phyloP scores from a whole-genome alignment of 2,888 invertebrate genomes.

The Alviniconcha strummeri region DNA sequence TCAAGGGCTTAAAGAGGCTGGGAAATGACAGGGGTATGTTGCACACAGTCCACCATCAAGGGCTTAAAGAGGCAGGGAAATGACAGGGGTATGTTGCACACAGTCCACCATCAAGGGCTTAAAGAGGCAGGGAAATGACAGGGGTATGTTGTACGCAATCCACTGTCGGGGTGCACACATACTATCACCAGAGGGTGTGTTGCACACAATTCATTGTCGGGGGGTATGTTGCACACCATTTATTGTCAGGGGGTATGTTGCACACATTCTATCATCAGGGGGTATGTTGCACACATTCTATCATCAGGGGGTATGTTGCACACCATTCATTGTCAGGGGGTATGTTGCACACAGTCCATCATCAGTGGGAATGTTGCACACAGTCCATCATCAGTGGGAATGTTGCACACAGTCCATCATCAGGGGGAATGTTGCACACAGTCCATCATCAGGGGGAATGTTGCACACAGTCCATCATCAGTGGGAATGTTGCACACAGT shows the following conservation, averaged over 20 bases:
- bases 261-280: not conserved
- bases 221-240: not conserved
- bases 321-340: not conserved
- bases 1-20: slow-evolving; percentile 28
- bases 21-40: slow-evolving; percentile 19
- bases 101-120: slow-evolving; percentile 34
- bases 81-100: not conserved
- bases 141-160: slow-evolving; percentile 5
- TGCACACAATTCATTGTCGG: not conserved
- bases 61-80: not conserved
- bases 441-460: slow-evolving; percentile 34
- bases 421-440: not conserved
- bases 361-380: not conserved
- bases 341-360: not conserved
- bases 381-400: not conserved
- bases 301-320: not conserved
- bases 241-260: slow-evolving; percentile 32
- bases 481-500: not conserved
- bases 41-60: not conserved
- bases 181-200: not conserved
- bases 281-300: not conserved
- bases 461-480: not conserved
- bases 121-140: slow-evolving; percentile 16
- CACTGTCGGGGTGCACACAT: not conserved
- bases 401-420: not conserved